Evolutionary conservation across 2,797 vertebrate genomes (phyloP), one percentile per base, ranked within the genome.

Genomic region (Margarornis squamiger): DNA sequence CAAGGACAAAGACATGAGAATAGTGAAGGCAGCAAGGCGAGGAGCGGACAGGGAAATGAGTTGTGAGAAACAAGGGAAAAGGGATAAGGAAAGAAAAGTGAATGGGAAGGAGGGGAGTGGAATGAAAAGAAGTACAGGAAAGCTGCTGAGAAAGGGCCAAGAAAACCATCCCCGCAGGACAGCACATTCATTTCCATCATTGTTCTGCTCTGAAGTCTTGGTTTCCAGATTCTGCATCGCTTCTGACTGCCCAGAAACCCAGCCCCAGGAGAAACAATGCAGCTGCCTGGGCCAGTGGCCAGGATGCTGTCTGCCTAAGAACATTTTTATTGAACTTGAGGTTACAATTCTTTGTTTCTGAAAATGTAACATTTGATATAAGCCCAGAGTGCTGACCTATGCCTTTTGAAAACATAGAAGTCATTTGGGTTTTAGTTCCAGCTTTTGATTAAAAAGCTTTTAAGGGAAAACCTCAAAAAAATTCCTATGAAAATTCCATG

Each of bases 391-490:
- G 70, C 70, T 95, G 95, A 94, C 86, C 90, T 88, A 81, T 58
- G 81, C 86, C 66, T 94, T 94, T 88, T 58, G 66, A 95, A 93
- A 95, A 86, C 0, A 0, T 30, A 92, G 30, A 86, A 93, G 73
- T 72, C 52, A 62, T 68, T 88, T 62, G 86, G 51, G 76, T 57
- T 91, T 88, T 36, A 90, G 73, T 68, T 90, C 70, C 88, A 95
- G 66, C 38, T 94, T 78, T 94, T 90, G 85, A 95, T 94, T 91
- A 91, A 96, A 91, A 88, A 78, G 76, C 90, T 95, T 94, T 91
- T 86, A 97, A 86, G 66, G 39, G 54, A 81, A 95, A 94, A 88
- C 5, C 41, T 83, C 12, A 58, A 36, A 86, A 95, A 87, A 61
- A 48, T 7, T 52, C 90, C 71, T 49, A 67, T n/a, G 57, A 90